A percentile compares a stretch with the other conserved stretches of the same genome.
Evolutionary conservation across 2,797 vertebrate species (phyloP).

Genomic region (Intellagama lesueurii): DNA sequence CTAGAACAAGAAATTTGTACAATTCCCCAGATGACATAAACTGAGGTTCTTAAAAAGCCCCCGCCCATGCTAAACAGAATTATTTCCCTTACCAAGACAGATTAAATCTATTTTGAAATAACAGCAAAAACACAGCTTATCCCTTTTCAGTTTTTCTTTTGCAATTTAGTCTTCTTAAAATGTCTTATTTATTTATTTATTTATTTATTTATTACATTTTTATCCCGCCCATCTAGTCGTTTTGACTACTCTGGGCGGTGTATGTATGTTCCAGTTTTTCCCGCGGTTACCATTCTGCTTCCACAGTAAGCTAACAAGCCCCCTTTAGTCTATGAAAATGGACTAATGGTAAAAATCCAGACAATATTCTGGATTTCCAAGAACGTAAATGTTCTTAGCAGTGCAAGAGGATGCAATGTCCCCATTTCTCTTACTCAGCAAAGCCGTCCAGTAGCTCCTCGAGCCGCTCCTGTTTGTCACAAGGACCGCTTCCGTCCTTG

Average conservation of each 20-base stretch:
- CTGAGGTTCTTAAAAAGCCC: neutral
- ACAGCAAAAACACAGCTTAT: too few species aligned
- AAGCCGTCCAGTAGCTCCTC: slow-evolving; percentile 84
- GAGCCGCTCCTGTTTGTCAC: slow-evolving; percentile 82
- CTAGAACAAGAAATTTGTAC: slow-evolving; percentile 55
- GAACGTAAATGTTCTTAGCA: too few species aligned
- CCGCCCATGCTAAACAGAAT: neutral
- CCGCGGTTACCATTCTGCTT: too few species aligned
- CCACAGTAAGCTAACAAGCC: neutral
- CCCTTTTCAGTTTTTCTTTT: neutral
- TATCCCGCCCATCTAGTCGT: too few species aligned
- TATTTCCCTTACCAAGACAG: neutral
- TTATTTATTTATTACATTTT: too few species aligned
- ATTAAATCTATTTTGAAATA: neutral
- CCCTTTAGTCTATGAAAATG: neutral
- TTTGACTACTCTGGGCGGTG: too few species aligned
- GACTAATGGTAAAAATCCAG: too few species aligned
- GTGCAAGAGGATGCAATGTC: neutral
- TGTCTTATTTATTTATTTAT: too few species aligned
- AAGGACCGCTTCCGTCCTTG: slow-evolving; percentile 75
- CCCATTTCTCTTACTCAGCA: slow-evolving; percentile 77
- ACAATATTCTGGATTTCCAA: too few species aligned
- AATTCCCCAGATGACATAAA: neutral
- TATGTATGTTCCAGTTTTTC: neutral
- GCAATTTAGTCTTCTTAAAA: neutral